Base-by-base conservation (phyloP, 2,797 vertebrate species). In the Rhodeus uyekii region DNA sequence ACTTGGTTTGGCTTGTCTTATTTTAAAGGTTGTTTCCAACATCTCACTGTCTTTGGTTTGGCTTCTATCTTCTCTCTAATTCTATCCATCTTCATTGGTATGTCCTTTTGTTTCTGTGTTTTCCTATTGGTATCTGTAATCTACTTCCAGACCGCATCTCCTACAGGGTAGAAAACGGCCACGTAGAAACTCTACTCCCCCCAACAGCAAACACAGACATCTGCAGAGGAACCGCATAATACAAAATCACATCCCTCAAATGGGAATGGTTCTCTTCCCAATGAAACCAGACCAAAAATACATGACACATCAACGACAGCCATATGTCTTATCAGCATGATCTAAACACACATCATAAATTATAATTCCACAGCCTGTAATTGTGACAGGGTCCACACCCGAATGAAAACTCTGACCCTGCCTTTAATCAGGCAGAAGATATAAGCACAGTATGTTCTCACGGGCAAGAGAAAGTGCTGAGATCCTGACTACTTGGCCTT, bases 391-490 rank as follows among this genome's bases (percentile, higher is more conserved):
- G 68, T 73, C 86, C 53, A 80, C 76, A 38, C 81, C 80, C 81
- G 18, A 81, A 83, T 83, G 78, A 81, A 60, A 85, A 86, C 75
- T 50, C 80, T n/a, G 73, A 80, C 29, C 58, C 48, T 48, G 80
- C 64, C 87, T 87, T 76, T 86, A 86, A 86, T 86, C 87, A 85
- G 77, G 32, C 83, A 78, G 76, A 48, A 74, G 44, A 81, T 83
- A 78, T 55, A 46, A 71, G 75, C 46, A 4, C 32, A 65, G 34
- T 36, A 67, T 50, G 78, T 80, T 82, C 76, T 77, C 74, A 84
- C 16, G 61, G 76, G 65, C 46, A 42, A 53, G 29, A 39, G 27
- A 75, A 82, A 64, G 73, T 44, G 38, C 24, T 36, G n/a, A 71
- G 55, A 61, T 81, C 29, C 12, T 61, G 68, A 72, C 8, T 24